A percentile compares a stretch with the other conserved stretches of the same genome.
Conservation (phyloP, 2,888 invertebrate genomes). For the Oligia fasciuncula region DNA sequence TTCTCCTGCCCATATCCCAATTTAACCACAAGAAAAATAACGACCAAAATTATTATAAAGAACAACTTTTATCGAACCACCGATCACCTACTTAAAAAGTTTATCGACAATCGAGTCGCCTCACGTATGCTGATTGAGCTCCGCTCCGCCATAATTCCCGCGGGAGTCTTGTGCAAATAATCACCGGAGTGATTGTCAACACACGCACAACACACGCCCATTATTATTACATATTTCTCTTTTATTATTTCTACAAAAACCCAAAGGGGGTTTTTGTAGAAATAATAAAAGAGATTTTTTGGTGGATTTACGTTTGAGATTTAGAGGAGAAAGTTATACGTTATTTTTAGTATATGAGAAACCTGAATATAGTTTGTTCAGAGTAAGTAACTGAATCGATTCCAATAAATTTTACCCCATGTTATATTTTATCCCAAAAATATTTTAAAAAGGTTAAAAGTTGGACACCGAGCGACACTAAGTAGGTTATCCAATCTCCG, state of each 20-base stretch:
- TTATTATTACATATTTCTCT: conserved; percentile 80
- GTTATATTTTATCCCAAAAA: no score
- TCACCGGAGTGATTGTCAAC: conserved; percentile 88
- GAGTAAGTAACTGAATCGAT: no score
- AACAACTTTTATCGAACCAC: background rate
- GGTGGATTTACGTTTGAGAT: conserved; percentile 17
- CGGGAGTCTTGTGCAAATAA: conserved; percentile 84
- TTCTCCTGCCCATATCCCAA: background rate
- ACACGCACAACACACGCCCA: conserved; percentile 79
- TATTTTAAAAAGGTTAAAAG: no score
- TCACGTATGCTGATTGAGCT: conserved; percentile 73
- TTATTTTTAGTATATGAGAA: no score
- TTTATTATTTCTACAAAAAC: conserved; percentile 59
- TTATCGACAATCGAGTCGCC: conserved; percentile 64
- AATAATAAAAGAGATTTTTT: no score
- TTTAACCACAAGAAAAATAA: background rate
- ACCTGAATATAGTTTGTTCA: no score
- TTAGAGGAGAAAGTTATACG: background rate
- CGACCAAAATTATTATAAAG: background rate
- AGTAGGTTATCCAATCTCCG: no score
- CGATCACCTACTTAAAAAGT: conserved; percentile 28
- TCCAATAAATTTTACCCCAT: no score
- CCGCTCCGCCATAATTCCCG: conserved; percentile 70
- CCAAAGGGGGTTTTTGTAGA: no score
- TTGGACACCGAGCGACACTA: no score